A percentile compares a stretch with the other conserved stretches of the same genome.
phyloP scores from a whole-genome alignment of 2,888 invertebrate genomes.

The Augochlorella aurata region DNA sequence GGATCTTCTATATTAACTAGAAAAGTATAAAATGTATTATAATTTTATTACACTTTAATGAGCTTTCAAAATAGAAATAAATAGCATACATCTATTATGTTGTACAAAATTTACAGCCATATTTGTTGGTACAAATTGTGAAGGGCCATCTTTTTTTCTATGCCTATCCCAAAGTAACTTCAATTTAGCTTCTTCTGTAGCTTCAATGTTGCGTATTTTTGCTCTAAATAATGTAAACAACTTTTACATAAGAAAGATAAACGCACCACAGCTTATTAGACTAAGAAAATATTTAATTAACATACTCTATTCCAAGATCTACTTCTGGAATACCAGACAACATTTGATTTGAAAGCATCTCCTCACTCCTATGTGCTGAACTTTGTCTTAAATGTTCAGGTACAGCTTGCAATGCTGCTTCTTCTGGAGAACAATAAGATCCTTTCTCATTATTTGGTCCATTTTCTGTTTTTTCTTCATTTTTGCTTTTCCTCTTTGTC shows the following conservation, averaged over 20 bases:
- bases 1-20: slow-evolving; percentile 93
- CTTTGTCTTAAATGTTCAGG: slow-evolving; percentile 94
- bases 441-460: slow-evolving; percentile 81
- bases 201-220: slow-evolving; percentile 99
- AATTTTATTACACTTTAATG: background rate
- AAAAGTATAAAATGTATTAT: slow-evolving; percentile 27
- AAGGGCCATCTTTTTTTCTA: slow-evolving; percentile 95
- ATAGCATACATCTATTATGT: slow-evolving; percentile 93
- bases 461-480: slow-evolving; percentile 79
- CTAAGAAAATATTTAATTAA: slow-evolving; percentile 33
- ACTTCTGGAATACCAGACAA: slow-evolving; percentile 99
- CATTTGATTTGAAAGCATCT: slow-evolving; percentile 99
- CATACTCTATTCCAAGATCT: slow-evolving; percentile 97
- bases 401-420: slow-evolving; percentile 93
- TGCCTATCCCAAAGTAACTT: slow-evolving; percentile 93
- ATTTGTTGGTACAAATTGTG: slow-evolving; percentile 98
- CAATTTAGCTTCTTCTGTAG: slow-evolving; percentile 98
- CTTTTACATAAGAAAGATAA: slow-evolving; percentile 22
- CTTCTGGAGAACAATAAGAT: slow-evolving; percentile 92
- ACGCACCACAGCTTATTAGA: background rate
- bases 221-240: slow-evolving; percentile 84
- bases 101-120: slow-evolving; percentile 99
- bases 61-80: background rate
- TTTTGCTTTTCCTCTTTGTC: slow-evolving; percentile 90
- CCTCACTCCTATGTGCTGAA: slow-evolving; percentile 94